phyloP scores from a whole-genome alignment of 1,140 invertebrate species.

The Uloborus diversus region DNA sequence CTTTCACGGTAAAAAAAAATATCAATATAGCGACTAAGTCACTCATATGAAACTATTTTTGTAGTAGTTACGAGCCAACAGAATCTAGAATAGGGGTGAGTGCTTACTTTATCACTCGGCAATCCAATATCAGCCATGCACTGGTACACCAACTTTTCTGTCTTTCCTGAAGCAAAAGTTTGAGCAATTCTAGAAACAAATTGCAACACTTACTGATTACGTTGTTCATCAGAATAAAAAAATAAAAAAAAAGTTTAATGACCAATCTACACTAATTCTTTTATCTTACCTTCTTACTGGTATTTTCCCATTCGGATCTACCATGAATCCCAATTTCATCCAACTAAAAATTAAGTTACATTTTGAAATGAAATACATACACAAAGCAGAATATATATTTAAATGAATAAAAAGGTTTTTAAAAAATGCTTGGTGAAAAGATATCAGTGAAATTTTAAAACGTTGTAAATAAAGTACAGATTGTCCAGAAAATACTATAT shows the following conservation, averaged over 20 bases:
- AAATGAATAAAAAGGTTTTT: too few relatives aligned
- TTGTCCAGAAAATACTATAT: too few relatives aligned
- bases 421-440: too few relatives aligned
- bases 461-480: too few relatives aligned
- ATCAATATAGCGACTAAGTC: too few relatives aligned
- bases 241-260: not conserved
- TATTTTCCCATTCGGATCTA: slow-evolving; percentile 94
- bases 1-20: too few relatives aligned
- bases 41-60: too few relatives aligned
- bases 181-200: slow-evolving; percentile 77
- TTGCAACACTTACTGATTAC: too few relatives aligned
- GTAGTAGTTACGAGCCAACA: too few relatives aligned
- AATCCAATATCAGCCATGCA: slow-evolving; percentile 92
- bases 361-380: not conserved
- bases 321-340: slow-evolving; percentile 93
- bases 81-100: too few relatives aligned
- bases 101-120: slow-evolving; percentile 88
- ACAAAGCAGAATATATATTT: not conserved
- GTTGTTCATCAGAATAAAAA: not conserved
- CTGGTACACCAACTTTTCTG: slow-evolving; percentile 98
- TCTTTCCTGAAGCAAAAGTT: slow-evolving; percentile 97
- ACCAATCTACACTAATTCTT: not conserved
- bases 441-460: too few relatives aligned
- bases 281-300: slow-evolving; percentile 81
- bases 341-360: slow-evolving; percentile 84